Base-by-base conservation (phyloP, 1,140 invertebrate genomes). In the Drosophila murphyi region DNA sequence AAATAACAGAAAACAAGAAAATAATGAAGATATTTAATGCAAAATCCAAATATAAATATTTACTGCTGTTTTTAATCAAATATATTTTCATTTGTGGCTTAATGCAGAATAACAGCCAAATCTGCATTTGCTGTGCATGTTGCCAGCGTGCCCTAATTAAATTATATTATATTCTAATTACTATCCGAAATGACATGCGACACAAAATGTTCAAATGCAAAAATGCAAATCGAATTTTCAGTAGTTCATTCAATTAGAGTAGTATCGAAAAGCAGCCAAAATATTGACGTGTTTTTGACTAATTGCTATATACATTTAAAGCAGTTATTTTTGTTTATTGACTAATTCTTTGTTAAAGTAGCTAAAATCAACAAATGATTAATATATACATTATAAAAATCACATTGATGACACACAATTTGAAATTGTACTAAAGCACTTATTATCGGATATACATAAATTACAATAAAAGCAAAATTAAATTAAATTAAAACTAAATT, bases 1-100 rank as follows among this genome's bases (percentile, higher is more conserved):
- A 35, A 62, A 52, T 70, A 48, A 28, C 10, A 32, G 47, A 55
- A 56, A 45, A 10, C 7, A 56, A 56, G n/a, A 45, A 52, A 7
- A 55, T 35, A 34, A 50, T 50, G 35, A 32, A 48, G 8, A 37
- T 35, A 35, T 41, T 41, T 41, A 41, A 50, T 50, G 34, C 20
- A 50, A 39, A 39, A 28, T 50, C 32, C 57, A 56, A 35, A 5
- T 34, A 59, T 41, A 31, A 35, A 51, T 54, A 60, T 60, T 77
- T 62, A 60, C 67, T 64, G 39, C 55, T 5, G 32, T 37, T 48
- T 62, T 68, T 59, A 64, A 48, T 31, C 48, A 65, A 56, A 61
- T 43, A 7, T 39, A 45, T 20, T 55, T 37, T 57, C 32, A 78
- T 76, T 72, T 80, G 32, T 20, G 48, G 67, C 75, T 82, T 83